These are phyloP conservation scores for Macquaria ambigua DNA, from an alignment of 2,113 vertebrate species.

Conservation along the genomic window DNA sequence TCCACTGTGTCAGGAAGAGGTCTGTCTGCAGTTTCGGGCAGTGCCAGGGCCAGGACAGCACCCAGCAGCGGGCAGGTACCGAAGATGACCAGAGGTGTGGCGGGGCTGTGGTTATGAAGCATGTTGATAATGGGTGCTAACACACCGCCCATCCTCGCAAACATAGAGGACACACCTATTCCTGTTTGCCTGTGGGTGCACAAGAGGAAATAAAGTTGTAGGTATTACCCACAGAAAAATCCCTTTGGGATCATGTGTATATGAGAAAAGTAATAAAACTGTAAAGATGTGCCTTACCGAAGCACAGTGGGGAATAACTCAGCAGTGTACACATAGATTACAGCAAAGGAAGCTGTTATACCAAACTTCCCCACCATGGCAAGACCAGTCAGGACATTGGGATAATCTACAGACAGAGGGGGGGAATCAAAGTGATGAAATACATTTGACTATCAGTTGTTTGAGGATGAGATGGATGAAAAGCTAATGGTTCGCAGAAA, in stretches of 20 bases:
- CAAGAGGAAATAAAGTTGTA: too few species aligned
- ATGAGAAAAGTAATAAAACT: background rate
- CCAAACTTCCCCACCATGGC: conserved; percentile 89
- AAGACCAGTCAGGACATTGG: conserved; percentile 76
- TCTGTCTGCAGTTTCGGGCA: conserved; percentile 84
- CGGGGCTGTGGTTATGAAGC: conserved; percentile 69
- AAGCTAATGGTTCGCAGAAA: background rate
- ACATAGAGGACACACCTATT: conserved; percentile 85
- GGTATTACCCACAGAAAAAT: background rate
- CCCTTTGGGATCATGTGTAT: background rate
- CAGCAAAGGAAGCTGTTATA: conserved; percentile 87
- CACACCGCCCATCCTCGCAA: conserved; percentile 86
- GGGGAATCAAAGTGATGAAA: background rate
- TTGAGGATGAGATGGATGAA: background rate
- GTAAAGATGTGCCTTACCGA: conserved; percentile 72
- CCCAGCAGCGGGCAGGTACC: conserved; percentile 82
- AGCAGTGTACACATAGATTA: conserved; percentile 87
- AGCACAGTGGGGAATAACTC: conserved; percentile 89
- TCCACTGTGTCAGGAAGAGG: conserved; percentile 87
- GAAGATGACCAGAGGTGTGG: conserved; percentile 82
- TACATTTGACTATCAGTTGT: background rate
- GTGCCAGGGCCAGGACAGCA: conserved; percentile 79
- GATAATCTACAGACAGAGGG: conserved; percentile 72
- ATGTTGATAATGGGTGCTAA: conserved; percentile 84
- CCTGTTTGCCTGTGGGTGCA: conserved; percentile 86